phyloP scores from a whole-genome alignment of 2,888 invertebrate genomes.

The Andrena camellia region DNA sequence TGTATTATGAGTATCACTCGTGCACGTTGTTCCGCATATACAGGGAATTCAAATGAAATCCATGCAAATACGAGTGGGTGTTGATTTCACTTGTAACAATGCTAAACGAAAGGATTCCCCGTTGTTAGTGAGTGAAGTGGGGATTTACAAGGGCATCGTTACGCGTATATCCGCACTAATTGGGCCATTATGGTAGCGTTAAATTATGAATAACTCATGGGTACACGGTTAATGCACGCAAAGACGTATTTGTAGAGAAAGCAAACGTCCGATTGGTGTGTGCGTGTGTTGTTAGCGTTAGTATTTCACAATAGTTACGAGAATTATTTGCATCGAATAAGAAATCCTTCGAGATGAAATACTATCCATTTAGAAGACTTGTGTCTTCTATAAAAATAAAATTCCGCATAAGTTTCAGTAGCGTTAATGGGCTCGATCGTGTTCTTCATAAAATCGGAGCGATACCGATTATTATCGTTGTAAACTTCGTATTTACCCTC shows the following conservation, averaged over 20 bases:
- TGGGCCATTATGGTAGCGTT: slow-evolving; percentile 21
- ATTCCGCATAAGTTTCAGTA: neutral
- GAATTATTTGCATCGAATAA: neutral
- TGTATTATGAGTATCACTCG: slow-evolving; percentile 36
- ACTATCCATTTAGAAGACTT: neutral
- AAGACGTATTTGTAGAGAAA: neutral
- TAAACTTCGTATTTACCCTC: neutral
- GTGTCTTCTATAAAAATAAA: neutral
- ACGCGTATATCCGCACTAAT: slow-evolving; percentile 40
- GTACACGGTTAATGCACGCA: slow-evolving; percentile 34
- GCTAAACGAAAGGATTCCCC: slow-evolving; percentile 31
- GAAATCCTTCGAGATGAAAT: neutral
- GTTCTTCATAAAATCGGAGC: neutral
- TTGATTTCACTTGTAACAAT: slow-evolving; percentile 28
- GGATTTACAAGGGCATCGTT: slow-evolving; percentile 43
- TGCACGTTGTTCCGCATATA: neutral
- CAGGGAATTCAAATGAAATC: slow-evolving; percentile 24
- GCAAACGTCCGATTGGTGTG: neutral
- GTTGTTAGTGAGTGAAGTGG: slow-evolving; percentile 41
- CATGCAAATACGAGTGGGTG: neutral
- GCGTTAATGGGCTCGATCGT: neutral
- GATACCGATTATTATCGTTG: neutral
- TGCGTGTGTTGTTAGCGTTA: neutral
- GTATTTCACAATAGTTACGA: no score
- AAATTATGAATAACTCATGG: slow-evolving; percentile 42